Percentiles rank a stretch among this genome's conserved stretches.
These are phyloP conservation scores for Monodelphis domestica DNA, from an alignment of 2,797 vertebrate genomes.

Conservation along the genomic window DNA sequence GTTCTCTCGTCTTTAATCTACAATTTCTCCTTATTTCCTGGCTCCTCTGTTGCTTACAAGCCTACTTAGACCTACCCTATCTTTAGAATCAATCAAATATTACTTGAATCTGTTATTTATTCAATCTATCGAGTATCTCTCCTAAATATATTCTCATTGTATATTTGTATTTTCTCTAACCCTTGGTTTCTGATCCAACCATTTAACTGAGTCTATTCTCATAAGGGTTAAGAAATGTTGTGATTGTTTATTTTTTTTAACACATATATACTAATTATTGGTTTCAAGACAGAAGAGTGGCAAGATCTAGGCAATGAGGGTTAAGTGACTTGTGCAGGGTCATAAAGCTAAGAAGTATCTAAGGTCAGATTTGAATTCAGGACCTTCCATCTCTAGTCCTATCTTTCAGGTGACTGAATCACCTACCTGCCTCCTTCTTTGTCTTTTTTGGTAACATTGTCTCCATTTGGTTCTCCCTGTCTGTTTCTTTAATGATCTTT, in stretches of 20 bases:
- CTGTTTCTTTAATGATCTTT: neutral
- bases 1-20: neutral
- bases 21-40: neutral
- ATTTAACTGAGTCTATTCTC: neutral
- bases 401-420: no score
- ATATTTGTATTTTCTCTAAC: neutral
- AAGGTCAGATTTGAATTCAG: no score
- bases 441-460: no score
- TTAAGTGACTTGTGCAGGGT: no score
- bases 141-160: neutral
- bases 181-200: neutral
- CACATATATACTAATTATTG: no score
- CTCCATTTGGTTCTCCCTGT: neutral
- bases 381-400: no score
- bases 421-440: neutral
- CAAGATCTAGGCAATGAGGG: no score
- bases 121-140: neutral
- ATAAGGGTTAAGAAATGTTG: neutral
- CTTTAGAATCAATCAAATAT: no score
- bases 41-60: neutral
- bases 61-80: neutral
- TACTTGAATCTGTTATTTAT: neutral
- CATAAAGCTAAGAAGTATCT: no score
- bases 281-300: no score
- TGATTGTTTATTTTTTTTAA: no score